Conservation (phyloP, 2,888 invertebrate species). For the Lasioglossum lativentre region DNA sequence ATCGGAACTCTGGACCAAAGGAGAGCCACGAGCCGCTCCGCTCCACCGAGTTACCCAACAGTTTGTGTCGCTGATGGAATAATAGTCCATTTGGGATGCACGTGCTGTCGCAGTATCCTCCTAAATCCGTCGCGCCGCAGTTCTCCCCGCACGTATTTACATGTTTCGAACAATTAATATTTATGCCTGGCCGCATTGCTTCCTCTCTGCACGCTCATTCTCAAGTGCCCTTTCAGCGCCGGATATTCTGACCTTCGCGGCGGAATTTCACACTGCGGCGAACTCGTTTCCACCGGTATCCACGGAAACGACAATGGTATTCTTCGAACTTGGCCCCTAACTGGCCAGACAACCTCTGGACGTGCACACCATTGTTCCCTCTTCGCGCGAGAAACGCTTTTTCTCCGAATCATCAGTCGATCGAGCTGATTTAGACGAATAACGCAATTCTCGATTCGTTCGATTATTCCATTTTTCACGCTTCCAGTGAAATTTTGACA, state of each 20-base stretch:
- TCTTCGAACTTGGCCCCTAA: neutral
- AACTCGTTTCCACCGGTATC: conserved; percentile 3
- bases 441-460: neutral
- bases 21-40: conserved; percentile 66
- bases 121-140: conserved; percentile 51
- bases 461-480: neutral
- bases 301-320: neutral
- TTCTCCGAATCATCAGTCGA: neutral
- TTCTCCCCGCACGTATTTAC: conserved; percentile 79
- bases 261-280: conserved; percentile 29
- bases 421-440: neutral
- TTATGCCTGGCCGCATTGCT: conserved; percentile 75
- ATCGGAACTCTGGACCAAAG: conserved; percentile 49
- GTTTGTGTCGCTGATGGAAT: conserved; percentile 83
- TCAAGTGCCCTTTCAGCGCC: conserved; percentile 40
- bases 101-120: conserved; percentile 78
- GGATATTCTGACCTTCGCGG: conserved; percentile 15
- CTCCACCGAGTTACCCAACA: conserved; percentile 81
- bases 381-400: neutral
- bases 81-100: conserved; percentile 84
- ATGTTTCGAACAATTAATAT: conserved; percentile 83
- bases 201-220: conserved; percentile 17
- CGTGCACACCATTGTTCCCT: neutral
- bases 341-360: neutral
- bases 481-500: no score